Percentiles rank a stretch among this genome's conserved stretches.
Evolutionary conservation across 2,113 vertebrate species (phyloP).

Genomic region (Origma solitaria): DNA sequence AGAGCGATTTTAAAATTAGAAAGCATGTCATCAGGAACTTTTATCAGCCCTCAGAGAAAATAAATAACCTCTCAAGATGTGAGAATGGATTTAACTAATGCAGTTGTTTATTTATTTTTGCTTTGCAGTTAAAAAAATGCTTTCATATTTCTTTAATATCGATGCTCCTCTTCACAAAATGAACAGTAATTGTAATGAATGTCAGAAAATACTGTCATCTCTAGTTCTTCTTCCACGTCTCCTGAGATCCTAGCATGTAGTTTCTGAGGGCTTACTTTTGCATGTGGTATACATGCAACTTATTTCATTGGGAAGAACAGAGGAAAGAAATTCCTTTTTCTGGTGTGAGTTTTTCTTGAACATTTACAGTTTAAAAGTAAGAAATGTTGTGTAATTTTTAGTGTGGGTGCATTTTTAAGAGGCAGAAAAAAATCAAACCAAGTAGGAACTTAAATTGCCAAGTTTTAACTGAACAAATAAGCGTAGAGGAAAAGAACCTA

Average conservation of each 20-base stretch:
- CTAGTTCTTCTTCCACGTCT: not conserved
- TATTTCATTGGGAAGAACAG: not conserved
- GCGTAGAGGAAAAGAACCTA: not conserved
- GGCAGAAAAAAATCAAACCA: not conserved
- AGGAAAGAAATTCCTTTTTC: not conserved
- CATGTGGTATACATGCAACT: not conserved
- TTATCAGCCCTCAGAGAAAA: constrained; percentile 75
- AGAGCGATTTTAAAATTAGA: constrained; percentile 80
- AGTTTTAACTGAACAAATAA: constrained; percentile 30
- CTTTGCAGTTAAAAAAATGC: constrained; percentile 44
- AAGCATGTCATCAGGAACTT: constrained; percentile 76
- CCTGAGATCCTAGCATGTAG: not conserved
- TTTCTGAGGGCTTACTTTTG: constrained; percentile 50
- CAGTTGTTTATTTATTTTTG: constrained; percentile 69
- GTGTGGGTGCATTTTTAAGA: constrained; percentile 15
- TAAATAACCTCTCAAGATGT: constrained; percentile 74
- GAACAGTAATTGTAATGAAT: constrained; percentile 61
- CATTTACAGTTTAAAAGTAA: constrained; percentile 56
- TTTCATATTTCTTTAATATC: constrained; percentile 60
- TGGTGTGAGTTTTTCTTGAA: not conserved
- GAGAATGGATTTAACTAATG: constrained; percentile 56
- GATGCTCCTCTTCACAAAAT: not conserved
- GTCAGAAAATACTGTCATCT: constrained; percentile 28
- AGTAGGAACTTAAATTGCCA: constrained; percentile 29
- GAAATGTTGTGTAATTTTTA: constrained; percentile 10